Base-by-base conservation (phyloP, 2,888 invertebrate genomes). In the Aleiodes testaceus region DNA sequence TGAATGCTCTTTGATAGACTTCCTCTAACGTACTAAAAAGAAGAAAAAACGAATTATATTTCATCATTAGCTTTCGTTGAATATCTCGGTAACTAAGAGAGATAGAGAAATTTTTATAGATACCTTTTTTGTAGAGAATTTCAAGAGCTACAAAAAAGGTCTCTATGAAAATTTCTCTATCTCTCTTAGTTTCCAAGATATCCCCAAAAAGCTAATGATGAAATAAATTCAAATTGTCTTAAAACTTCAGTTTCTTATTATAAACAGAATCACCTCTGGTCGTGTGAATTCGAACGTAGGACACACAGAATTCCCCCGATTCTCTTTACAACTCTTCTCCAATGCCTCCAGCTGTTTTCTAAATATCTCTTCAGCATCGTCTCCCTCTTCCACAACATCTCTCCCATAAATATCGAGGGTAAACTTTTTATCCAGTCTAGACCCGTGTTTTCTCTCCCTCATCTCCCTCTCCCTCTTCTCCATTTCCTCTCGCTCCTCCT, bases 371-470 rank as follows among this genome's bases (percentile, higher is more conserved):
- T 85, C 85, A 7, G 83, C 74, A 16, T 52, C 82, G 14, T 77
- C 74, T 11, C 75, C 76, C 3, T 82, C 82, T 9, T 82, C 79
- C 12, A 79, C 52, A 16, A 85, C 72, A 73, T 81, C 69, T 69
- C 83, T 82, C 84, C 93, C 94, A 18, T 91, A 92, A 85, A 97
- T 93, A 87, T 97, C 96, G 44, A 96, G 90, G 73, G 94, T 90
- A 5, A 85, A 42, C 87, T 92, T 95, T 81, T 91, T 91, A 71
- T 90, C 89, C 0, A 91, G 87, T 18, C 93, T 89, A 1, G 93
- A 93, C 0, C 90, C 91, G 79, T 94, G 92, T 79, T 93, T 93
- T 81, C 91, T 90, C 0, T 92, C 92, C 18, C 92, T 90, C 72
- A 93, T 86, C 65, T 92, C 90, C 74, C 92, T 91, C 82, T 94